phyloP scores from a whole-genome alignment of 2,113 vertebrate species.

The Ginglymostoma cirratum region DNA sequence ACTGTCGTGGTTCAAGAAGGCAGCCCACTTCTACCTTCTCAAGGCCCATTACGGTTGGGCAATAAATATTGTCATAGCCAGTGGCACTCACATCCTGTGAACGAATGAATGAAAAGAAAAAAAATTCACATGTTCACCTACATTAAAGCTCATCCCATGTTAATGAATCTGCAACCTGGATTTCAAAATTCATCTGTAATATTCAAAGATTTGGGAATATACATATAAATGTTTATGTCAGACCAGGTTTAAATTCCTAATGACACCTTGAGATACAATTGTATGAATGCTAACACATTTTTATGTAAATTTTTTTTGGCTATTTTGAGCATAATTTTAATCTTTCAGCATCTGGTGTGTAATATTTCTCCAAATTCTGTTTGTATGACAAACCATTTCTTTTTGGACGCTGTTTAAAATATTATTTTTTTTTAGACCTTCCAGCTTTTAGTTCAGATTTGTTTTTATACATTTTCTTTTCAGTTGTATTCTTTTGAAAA shows the following conservation, averaged over 20 bases:
- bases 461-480: not conserved
- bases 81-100: no score
- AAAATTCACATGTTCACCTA: no score
- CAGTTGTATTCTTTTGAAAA: not conserved
- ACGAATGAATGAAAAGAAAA: no score
- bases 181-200: not conserved
- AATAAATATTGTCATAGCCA: no score
- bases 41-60: no score
- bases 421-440: not conserved
- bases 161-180: not conserved
- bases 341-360: not conserved
- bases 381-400: not conserved
- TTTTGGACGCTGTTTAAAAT: not conserved
- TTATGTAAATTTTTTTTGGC: not conserved
- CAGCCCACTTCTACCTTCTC: no score
- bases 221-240: not conserved
- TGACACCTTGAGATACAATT: not conserved
- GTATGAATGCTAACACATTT: not conserved
- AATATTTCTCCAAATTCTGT: not conserved
- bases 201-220: not conserved
- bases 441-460: not conserved
- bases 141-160: not conserved
- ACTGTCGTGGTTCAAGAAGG: no score
- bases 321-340: no score
- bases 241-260: not conserved